Evolutionary conservation across 2,797 vertebrate species (phyloP).

Genomic region (Dallia pectoralis): DNA sequence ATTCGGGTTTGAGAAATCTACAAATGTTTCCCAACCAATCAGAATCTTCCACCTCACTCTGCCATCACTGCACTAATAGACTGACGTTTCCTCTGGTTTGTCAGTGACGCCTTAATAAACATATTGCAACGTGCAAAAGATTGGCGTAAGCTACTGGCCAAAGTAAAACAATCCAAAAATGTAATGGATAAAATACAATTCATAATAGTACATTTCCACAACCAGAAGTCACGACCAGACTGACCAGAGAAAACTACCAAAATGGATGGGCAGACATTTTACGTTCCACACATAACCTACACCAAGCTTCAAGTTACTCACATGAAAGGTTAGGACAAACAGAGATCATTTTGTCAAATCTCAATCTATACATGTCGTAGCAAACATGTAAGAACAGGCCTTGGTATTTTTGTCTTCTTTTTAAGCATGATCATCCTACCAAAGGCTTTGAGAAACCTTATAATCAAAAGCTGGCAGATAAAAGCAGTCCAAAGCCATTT

Average conservation of each 20-base stretch:
- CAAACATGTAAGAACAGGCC: conserved; percentile 48
- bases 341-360: conserved; percentile 32
- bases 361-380: conserved; percentile 39
- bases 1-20: conserved; percentile 71
- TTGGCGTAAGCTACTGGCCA: neutral
- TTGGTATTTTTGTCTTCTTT: conserved; percentile 23
- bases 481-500: conserved; percentile 37
- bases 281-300: conserved; percentile 42
- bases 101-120: conserved; percentile 24
- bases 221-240: conserved; percentile 28
- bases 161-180: neutral
- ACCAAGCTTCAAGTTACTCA: conserved; percentile 29
- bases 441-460: conserved; percentile 16
- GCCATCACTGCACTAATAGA: conserved; percentile 47
- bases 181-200: no score
- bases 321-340: conserved; percentile 34
- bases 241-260: conserved; percentile 36
- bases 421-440: conserved; percentile 17
- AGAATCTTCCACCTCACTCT: conserved; percentile 72
- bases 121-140: neutral
- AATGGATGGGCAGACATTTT: conserved; percentile 69
- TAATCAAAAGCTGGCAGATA: conserved; percentile 51
- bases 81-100: conserved; percentile 75
- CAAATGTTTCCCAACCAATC: conserved; percentile 74
- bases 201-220: conserved; percentile 16